Evolutionary conservation across 2,888 invertebrate genomes (phyloP).

Genomic region (Heliconius cydno): DNA sequence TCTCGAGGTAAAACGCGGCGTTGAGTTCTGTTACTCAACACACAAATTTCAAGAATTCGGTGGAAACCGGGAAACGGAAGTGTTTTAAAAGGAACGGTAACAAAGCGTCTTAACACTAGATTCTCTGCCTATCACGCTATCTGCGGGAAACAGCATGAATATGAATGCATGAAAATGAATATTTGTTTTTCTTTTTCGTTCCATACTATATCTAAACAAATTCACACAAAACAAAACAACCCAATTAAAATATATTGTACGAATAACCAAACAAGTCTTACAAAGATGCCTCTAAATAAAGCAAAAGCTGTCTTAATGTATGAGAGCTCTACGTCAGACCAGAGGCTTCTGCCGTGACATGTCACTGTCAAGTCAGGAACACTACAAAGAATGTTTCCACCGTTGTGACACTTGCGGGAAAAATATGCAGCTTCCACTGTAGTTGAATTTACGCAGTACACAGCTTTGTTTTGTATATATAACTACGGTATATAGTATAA

Average conservation of each 20-base stretch:
- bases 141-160: too few relatives aligned
- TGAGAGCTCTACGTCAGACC: conserved; percentile 45
- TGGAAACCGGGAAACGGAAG: too few relatives aligned
- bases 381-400: conserved; percentile 50
- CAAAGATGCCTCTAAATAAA: conserved; percentile 11
- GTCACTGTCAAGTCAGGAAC: conserved; percentile 54
- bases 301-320: conserved; percentile 29
- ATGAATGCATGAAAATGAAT: too few relatives aligned
- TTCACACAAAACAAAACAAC: not conserved
- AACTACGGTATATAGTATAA: not conserved
- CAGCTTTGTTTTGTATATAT: not conserved
- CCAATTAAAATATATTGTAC: not conserved
- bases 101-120: too few relatives aligned
- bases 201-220: not conserved
- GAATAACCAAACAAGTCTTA: not conserved
- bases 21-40: too few relatives aligned
- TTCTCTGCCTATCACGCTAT: too few relatives aligned
- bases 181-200: too few relatives aligned
- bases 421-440: conserved; percentile 28
- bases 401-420: conserved; percentile 32
- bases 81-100: too few relatives aligned
- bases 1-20: too few relatives aligned
- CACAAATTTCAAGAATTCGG: too few relatives aligned
- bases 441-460: not conserved
- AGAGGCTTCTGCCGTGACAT: conserved; percentile 48